Evolutionary conservation across 1,140 invertebrate genomes (phyloP).

Genomic region (Lepidurus couesii): DNA sequence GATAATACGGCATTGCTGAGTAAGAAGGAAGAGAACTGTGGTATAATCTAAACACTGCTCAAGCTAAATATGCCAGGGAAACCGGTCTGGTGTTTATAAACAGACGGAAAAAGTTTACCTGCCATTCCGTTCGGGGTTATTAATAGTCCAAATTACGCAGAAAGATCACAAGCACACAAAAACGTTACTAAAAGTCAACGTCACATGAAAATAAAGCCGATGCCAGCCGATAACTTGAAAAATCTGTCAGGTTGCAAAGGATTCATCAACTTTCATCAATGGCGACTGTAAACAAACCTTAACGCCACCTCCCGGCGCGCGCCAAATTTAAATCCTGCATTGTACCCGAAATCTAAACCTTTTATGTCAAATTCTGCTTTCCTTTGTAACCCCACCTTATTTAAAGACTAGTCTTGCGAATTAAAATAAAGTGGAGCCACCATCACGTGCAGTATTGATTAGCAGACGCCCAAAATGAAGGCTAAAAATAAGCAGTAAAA

Average conservation of each 20-base stretch:
- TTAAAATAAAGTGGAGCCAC: too few species aligned
- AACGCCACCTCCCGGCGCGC: background rate
- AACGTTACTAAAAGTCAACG: slow-evolving; percentile 21
- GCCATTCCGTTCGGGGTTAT: slow-evolving; percentile 6
- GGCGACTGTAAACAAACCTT: background rate
- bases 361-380: too few species aligned
- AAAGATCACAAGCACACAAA: slow-evolving; percentile 18
- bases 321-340: background rate
- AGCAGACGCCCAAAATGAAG: background rate
- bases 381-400: too few species aligned
- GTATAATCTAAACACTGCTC: slow-evolving; percentile 2
- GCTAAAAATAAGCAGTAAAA: background rate
- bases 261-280: slow-evolving; percentile 22
- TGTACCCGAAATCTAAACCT: too few species aligned
- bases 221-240: slow-evolving; percentile 11
- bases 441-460: background rate
- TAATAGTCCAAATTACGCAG: slow-evolving; percentile 9
- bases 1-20: slow-evolving; percentile 42
- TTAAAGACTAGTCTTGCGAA: too few species aligned
- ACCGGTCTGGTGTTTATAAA: slow-evolving; percentile 3
- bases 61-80: slow-evolving; percentile 24
- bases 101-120: slow-evolving; percentile 23
- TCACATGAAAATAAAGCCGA: slow-evolving; percentile 22
- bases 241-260: slow-evolving; percentile 13
- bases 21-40: slow-evolving; percentile 25